These are phyloP conservation scores for Actinia tenebrosa DNA, from an alignment of 64 coral and sea anemone genomes.

Conservation along the genomic window DNA sequence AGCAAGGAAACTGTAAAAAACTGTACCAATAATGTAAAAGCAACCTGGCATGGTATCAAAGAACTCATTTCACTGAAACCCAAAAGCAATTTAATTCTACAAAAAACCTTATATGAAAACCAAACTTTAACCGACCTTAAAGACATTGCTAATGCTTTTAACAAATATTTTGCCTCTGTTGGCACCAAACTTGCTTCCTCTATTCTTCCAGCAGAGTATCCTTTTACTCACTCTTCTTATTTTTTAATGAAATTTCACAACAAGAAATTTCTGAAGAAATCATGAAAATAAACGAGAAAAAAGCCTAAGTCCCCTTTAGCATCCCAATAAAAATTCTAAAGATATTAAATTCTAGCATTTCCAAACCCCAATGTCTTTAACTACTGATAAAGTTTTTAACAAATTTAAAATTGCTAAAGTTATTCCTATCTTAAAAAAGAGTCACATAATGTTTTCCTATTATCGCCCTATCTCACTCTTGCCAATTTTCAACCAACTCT, in stretches of 20 bases:
- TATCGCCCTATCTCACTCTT: slow-evolving; percentile 45
- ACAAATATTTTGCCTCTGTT: slow-evolving; percentile 31
- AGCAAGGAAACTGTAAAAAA: slow-evolving; percentile 5
- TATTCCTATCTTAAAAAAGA: slow-evolving; percentile 42
- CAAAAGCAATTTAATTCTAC: background rate
- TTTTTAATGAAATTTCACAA: background rate
- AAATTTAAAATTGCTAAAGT: slow-evolving; percentile 42
- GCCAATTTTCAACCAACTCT: slow-evolving; percentile 12
- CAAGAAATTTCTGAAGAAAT: background rate
- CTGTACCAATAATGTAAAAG: slow-evolving; percentile 16
- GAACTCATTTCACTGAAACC: background rate
- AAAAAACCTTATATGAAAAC: background rate
- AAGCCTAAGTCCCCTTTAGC: background rate
- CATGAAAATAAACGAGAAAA: background rate
- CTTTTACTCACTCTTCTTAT: background rate
- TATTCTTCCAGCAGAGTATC: background rate
- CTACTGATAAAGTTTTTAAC: slow-evolving; percentile 6
- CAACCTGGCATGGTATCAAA: background rate
- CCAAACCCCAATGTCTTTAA: slow-evolving; percentile 28
- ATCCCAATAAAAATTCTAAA: background rate
- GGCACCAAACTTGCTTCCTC: slow-evolving; percentile 14
- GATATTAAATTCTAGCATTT: slow-evolving; percentile 4
- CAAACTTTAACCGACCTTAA: slow-evolving; percentile 25
- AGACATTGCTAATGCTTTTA: slow-evolving; percentile 27
- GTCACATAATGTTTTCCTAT: slow-evolving; percentile 8